Evolutionary conservation across 2,797 vertebrate genomes (phyloP).

Genomic region (Malurus splendens): DNA sequence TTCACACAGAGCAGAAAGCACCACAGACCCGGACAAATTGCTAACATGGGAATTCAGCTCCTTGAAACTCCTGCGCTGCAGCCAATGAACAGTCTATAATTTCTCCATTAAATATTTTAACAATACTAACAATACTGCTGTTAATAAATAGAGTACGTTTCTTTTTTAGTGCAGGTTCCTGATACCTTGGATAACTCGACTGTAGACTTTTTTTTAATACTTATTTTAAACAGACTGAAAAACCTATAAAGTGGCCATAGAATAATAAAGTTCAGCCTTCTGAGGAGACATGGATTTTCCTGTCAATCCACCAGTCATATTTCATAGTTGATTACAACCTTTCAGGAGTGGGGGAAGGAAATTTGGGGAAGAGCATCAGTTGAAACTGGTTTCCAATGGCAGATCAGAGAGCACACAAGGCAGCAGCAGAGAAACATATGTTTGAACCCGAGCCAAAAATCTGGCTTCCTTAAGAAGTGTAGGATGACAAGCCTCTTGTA

Average conservation of each 20-base stretch:
- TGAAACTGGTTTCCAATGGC: slow-evolving; percentile 17
- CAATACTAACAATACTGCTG: neutral
- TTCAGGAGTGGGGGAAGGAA: neutral
- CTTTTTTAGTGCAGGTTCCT: neutral
- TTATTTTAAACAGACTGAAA: neutral
- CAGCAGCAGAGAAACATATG: slow-evolving; percentile 51
- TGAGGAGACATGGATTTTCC: neutral
- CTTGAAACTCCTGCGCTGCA: slow-evolving; percentile 8
- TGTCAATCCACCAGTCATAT: neutral
- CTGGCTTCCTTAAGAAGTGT: slow-evolving; percentile 52
- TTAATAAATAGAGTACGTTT: neutral
- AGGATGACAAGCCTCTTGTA: slow-evolving; percentile 48
- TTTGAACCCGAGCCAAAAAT: slow-evolving; percentile 54
- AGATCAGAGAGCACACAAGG: slow-evolving; percentile 33
- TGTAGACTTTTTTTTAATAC: neutral
- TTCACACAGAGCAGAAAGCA: slow-evolving; percentile 38
- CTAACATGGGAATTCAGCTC: slow-evolving; percentile 39
- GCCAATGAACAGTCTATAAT: slow-evolving; percentile 8
- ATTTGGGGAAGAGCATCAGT: neutral
- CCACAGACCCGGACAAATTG: slow-evolving; percentile 34
- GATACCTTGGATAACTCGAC: neutral
- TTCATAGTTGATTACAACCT: neutral
- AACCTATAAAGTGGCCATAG: neutral
- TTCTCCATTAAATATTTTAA: slow-evolving; percentile 33
- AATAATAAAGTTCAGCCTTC: neutral